Base-by-base conservation (phyloP, 2,888 invertebrate genomes). In the Cephus rjabovi region DNA sequence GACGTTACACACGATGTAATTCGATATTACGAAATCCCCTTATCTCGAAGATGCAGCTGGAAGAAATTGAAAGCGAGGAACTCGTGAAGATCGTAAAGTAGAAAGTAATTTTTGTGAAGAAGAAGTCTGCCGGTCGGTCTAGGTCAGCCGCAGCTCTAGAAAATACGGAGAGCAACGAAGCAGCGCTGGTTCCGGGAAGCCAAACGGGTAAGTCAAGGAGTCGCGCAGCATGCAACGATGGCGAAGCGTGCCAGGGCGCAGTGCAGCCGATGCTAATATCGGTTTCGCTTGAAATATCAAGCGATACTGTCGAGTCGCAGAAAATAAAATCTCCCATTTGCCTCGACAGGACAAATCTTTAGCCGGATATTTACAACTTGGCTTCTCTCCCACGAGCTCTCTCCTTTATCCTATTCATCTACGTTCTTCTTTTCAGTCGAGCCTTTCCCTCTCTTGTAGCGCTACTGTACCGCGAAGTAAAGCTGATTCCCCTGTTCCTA, bases 11-110 rank as follows among this genome's bases (percentile, higher is more conserved):
- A 82, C 82, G 84, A 81, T 84, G 84, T 84, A 85, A 86, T 84
- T 86, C 85, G 85, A 85, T 86, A 86, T 86, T 82, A 81, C 80
- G 82, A 81, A 86, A 86, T 86, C 84, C 84, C 80, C 86, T 86
- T 86, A 86, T 86, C 86, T 82, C 79, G 77, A 70, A 80, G 80
- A 79, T 77, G 80, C 84, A 83, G 83, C 81, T 83, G 81, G 76
- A 79, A 80, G 79, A 73, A 33, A 68, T 70, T 11, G 11, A 70
- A 30, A 70, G 70, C 31, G 70, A 30, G 33, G 33, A 30, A 70
- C 30, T 31, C 12, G 12, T 3, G 12, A 15, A 70, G 12, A 33
- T 70, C 70, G 30, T 70, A 70, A 70, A 70, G 70, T 11, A 33
- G 15, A 30, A 70, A 30, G 70, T 6, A 70, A 70, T 70, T 70